Evolutionary conservation across 2,888 invertebrate genomes (phyloP), one percentile per base, ranked within the genome.

Genomic region (Sympetrum striolatum): DNA sequence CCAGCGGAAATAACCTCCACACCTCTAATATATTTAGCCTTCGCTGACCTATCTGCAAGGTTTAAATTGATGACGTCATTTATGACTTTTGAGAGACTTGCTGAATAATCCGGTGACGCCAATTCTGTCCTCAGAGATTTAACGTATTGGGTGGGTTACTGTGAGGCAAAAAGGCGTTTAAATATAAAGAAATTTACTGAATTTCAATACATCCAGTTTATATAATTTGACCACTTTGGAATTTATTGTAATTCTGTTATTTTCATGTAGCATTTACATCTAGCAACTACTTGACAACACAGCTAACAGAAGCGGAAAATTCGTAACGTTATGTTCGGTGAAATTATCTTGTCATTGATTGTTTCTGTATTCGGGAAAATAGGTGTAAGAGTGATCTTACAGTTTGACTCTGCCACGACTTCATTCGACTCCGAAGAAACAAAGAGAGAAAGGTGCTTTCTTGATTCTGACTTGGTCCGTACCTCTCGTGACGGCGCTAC

Each of bases 341-440:
- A 53, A 82, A 82, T 53, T 14, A 6, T n/a, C 81, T 31, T 25
- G 31, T 82, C 37, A 82, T 53, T 53, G 48, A 53, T 53, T 53
- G 53, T 25, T 81, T 53, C 37, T 31, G 53, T 82, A 31, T 53
- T 25, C 48, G 53, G 10, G 81, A 25, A 81, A 82, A 53, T 25
- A 82, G 31, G 53, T 22, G 15, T 82, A 86, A 73, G 14, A 73
- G n/a, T 37, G 86, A 22, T 60, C 37, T 86, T 22, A 37, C 31
- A 53, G 37, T 18, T 86, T n/a, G 60, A 64, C 35, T 10, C 53
- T 86, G 86, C 86, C 86, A 86, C 86, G 86, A 86, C 25, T 82
- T 48, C 81, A 82, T 25, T 53, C 37, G 86, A 12, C 31, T 58
- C 37, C 8, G 37, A 35, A 37, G 60, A 31, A 58, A 60, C 37